A percentile compares a stretch with the other conserved stretches of the same genome.
phyloP scores from a whole-genome alignment of 1,140 invertebrate genomes.

The Heliconius eleuchia region DNA sequence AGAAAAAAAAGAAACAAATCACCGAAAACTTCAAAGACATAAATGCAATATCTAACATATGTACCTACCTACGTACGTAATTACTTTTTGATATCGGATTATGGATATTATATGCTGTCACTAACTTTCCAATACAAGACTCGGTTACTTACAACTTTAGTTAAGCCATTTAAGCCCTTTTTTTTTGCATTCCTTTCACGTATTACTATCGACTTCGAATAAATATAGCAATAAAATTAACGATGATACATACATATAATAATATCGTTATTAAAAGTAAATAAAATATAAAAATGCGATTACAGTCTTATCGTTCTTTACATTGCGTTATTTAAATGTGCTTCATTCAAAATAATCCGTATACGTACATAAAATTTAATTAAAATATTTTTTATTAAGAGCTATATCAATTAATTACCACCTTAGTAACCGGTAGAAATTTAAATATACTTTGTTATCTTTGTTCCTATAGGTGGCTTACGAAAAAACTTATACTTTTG shows the following conservation, averaged over 20 bases:
- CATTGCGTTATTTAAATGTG: background rate
- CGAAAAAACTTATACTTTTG: background rate
- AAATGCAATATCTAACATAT: too few relatives aligned
- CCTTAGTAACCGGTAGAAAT: background rate
- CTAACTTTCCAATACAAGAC: background rate
- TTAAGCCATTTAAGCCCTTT: background rate
- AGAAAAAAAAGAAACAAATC: too few relatives aligned
- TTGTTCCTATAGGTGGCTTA: background rate
- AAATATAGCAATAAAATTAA: too few relatives aligned
- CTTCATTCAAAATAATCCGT: background rate
- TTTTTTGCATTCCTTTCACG: background rate
- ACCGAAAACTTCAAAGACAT: too few relatives aligned
- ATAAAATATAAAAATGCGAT: background rate
- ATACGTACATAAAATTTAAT: background rate
- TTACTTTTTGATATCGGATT: too few relatives aligned
- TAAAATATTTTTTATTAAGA: background rate
- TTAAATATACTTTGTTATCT: too few relatives aligned
- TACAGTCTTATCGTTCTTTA: background rate
- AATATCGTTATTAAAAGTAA: too few relatives aligned
- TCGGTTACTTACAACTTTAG: background rate
- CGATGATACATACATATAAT: background rate
- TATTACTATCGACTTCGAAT: too few relatives aligned
- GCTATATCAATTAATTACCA: background rate
- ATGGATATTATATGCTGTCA: too few relatives aligned
- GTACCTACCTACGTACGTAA: too few relatives aligned